phyloP scores from a whole-genome alignment of 2,888 invertebrate species.

The Patella depressa region DNA sequence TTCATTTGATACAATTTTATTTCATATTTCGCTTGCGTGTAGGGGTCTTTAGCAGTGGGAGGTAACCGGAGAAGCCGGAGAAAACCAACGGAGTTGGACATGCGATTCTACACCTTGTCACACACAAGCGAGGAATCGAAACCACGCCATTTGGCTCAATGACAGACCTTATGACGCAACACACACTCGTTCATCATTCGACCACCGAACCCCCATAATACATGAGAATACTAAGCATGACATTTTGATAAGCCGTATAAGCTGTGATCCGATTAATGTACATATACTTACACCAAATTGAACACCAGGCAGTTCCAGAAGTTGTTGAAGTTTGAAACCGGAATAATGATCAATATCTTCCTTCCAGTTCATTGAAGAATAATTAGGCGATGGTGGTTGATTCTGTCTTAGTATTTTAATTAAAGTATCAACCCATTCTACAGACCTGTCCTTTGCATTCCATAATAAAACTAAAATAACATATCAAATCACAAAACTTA shows the following conservation, averaged over 20 bases:
- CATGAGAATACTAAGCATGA: too few species aligned
- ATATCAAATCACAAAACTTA: too few species aligned
- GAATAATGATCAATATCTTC: not conserved
- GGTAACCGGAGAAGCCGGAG: too few species aligned
- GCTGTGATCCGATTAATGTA: not conserved
- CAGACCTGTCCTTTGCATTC: slow-evolving; percentile 12
- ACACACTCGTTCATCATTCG: too few species aligned
- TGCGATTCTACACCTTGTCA: too few species aligned
- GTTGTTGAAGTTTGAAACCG: not conserved
- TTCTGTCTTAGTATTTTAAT: not conserved
- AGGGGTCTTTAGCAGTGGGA: too few species aligned
- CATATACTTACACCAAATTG: slow-evolving; percentile 12
- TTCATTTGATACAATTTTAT: not conserved
- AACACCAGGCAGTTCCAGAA: slow-evolving; percentile 12
- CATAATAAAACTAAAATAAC: slow-evolving; percentile 13
- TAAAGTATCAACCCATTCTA: not conserved
- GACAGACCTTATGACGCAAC: not conserved
- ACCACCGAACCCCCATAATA: too few species aligned
- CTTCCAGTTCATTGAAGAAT: not conserved
- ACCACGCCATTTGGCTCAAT: not conserved
- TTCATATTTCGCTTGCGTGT: too few species aligned
- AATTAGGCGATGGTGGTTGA: not conserved
- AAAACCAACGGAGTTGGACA: too few species aligned
- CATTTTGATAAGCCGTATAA: too few species aligned
- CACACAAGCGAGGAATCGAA: too few species aligned